Conservation (phyloP, 2,113 vertebrate genomes). For the Laticauda colubrina region DNA sequence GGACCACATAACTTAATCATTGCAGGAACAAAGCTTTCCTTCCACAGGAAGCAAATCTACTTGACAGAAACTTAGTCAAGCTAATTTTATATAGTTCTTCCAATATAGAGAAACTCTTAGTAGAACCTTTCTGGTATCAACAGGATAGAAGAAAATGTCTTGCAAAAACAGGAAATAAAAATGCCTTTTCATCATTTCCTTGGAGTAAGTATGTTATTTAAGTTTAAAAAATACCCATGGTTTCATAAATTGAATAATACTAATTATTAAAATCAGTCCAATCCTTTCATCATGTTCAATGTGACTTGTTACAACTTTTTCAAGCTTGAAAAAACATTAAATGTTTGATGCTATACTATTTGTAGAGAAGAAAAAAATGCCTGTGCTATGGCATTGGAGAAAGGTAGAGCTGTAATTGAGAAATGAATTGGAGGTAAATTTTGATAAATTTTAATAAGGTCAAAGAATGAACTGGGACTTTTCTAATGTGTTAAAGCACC, state of each 20-base stretch:
- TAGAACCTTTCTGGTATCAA: slow-evolving; percentile 3
- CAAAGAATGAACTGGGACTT: neutral
- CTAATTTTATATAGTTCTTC: neutral
- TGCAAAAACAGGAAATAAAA: neutral
- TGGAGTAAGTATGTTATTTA: neutral
- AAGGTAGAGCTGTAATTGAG: neutral
- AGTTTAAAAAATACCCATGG: neutral
- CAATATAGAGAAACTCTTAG: neutral
- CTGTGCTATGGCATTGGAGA: neutral
- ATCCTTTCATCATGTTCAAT: neutral
- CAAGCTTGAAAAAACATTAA: neutral
- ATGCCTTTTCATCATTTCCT: neutral
- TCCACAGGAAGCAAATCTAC: neutral
- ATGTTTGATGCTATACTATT: neutral
- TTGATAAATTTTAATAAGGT: neutral
- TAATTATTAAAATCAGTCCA: neutral
- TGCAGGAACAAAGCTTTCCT: neutral
- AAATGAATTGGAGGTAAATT: neutral
- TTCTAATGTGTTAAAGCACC: neutral
- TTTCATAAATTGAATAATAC: neutral
- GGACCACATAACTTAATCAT: neutral
- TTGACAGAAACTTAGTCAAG: neutral
- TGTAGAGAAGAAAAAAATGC: neutral
- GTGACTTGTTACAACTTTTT: neutral
- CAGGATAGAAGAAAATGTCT: neutral